These are phyloP conservation scores for Onychostoma macrolepis DNA, from an alignment of 2,113 vertebrate species.

Conservation along the genomic window DNA sequence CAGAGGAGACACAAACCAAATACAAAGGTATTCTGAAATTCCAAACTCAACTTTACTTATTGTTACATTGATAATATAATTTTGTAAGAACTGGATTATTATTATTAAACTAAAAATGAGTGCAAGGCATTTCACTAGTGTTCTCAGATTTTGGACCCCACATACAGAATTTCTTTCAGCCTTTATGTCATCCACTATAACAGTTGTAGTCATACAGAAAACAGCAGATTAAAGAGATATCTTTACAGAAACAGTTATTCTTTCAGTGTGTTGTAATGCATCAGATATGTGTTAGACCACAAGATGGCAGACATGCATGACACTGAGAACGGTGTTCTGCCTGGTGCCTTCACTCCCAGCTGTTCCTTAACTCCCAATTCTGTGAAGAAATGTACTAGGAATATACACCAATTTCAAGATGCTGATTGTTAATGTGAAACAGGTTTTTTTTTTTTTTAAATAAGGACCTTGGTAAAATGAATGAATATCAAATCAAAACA, in stretches of 20 bases:
- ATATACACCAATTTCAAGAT: not conserved
- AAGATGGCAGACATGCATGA: constrained; percentile 24
- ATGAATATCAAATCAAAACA: not conserved
- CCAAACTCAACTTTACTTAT: not conserved
- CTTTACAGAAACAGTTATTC: not conserved
- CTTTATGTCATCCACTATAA: not conserved
- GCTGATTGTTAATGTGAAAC: not conserved
- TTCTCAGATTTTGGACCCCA: not conserved
- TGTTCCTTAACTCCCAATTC: constrained; percentile 10
- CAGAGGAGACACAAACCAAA: not conserved
- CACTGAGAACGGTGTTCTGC: not conserved
- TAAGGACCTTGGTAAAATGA: not conserved
- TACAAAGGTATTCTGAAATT: not conserved
- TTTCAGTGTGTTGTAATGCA: not conserved
- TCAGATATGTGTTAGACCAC: not conserved
- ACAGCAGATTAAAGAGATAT: not conserved
- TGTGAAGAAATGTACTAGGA: no score
- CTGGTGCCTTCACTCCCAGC: constrained; percentile 13
- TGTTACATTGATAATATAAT: not conserved
- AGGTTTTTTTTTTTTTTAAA: not conserved
- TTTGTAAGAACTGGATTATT: not conserved
- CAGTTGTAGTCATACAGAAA: not conserved
- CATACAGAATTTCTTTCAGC: not conserved
- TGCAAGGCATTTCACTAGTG: not conserved
- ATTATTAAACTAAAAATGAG: not conserved